Percentiles rank a stretch among this genome's conserved stretches.
These are phyloP conservation scores for Eupithecia vulgata DNA, from an alignment of 2,888 invertebrate genomes.

Conservation along the genomic window DNA sequence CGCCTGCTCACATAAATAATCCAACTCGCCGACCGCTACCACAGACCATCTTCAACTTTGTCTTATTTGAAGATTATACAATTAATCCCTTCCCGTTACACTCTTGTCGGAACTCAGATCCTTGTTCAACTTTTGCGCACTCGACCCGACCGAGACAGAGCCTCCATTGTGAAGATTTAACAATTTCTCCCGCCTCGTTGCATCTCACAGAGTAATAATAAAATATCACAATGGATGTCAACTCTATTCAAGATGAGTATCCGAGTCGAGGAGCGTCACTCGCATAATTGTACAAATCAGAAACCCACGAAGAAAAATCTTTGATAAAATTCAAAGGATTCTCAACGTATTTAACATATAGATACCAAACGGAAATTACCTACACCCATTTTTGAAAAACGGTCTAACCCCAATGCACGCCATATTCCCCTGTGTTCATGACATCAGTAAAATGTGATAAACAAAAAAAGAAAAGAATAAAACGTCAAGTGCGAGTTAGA, in stretches of 20 bases:
- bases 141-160: constrained; percentile 77
- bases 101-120: constrained; percentile 68
- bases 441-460: too few species aligned
- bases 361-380: background rate
- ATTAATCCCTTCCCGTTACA: constrained; percentile 69
- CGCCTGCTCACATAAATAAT: constrained; percentile 62
- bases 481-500: too few species aligned
- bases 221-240: constrained; percentile 82
- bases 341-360: background rate
- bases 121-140: constrained; percentile 78
- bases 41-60: constrained; percentile 60
- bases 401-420: too few species aligned
- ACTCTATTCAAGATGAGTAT: constrained; percentile 80
- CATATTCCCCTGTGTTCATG: too few species aligned
- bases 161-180: constrained; percentile 79
- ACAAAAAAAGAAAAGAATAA: too few species aligned
- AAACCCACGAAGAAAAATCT: constrained; percentile 62
- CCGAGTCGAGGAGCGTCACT: constrained; percentile 75
- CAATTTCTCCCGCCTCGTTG: constrained; percentile 79
- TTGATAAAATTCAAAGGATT: constrained; percentile 30
- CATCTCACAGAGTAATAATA: constrained; percentile 80
- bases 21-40: constrained; percentile 56
- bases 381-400: too few species aligned
- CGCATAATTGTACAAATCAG: constrained; percentile 75
- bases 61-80: constrained; percentile 70